phyloP scores from a whole-genome alignment of 1,140 invertebrate species.

The Caenorhabditis brenneri region DNA sequence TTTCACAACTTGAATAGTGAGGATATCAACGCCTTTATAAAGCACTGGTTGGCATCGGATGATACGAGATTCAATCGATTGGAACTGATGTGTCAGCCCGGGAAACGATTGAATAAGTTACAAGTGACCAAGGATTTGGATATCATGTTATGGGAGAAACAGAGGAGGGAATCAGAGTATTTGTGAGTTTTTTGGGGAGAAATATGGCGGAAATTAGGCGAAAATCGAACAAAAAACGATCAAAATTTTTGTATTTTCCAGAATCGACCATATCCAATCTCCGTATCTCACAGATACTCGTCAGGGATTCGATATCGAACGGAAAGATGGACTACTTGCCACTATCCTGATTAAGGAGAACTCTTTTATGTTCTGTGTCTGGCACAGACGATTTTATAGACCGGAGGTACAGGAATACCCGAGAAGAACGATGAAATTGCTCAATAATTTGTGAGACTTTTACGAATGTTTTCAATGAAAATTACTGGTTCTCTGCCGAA shows the following conservation, averaged over 20 bases:
- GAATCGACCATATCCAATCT: too few species aligned
- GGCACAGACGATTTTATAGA: neutral
- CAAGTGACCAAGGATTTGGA: neutral
- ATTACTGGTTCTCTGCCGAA: too few species aligned
- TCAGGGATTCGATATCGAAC: neutral
- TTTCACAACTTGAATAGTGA: neutral
- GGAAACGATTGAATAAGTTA: neutral
- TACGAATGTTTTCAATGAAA: too few species aligned
- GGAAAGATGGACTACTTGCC: neutral
- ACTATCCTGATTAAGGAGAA: neutral
- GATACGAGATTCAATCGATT: neutral
- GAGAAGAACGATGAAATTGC: too few species aligned
- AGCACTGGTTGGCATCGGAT: neutral
- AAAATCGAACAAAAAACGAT: too few species aligned
- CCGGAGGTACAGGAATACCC: too few species aligned
- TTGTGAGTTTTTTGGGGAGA: neutral
- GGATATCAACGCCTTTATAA: neutral
- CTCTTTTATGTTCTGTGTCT: neutral
- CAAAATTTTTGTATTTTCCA: neutral
- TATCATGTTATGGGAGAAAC: neutral
- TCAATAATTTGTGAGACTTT: neutral
- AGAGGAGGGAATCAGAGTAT: neutral
- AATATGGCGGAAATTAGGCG: too few species aligned
- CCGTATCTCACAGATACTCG: too few species aligned
- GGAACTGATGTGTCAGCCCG: neutral